Conservation (phyloP, 2,888 invertebrate genomes). For the Trissolcus brochymenae region DNA sequence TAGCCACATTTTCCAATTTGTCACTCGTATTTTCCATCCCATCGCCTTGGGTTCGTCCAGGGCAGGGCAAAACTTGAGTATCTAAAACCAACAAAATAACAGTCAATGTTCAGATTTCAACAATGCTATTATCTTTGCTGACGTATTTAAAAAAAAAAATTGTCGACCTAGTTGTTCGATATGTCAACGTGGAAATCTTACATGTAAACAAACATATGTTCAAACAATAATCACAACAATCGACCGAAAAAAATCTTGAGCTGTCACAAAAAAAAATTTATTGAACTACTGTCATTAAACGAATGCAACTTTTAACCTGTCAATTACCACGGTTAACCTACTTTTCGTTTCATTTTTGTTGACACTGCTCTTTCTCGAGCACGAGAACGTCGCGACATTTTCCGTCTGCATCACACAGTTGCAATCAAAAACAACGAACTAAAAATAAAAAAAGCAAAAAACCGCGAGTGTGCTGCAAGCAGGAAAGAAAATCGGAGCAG, state of each 20-base stretch:
- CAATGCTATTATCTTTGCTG: too few relatives aligned
- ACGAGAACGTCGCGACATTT: constrained; percentile 15
- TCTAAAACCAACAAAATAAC: constrained; percentile 57
- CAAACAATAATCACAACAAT: too few relatives aligned
- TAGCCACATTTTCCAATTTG: constrained; percentile 80
- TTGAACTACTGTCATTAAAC: too few relatives aligned
- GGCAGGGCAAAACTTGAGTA: constrained; percentile 63
- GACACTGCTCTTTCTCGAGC: constrained; percentile 15
- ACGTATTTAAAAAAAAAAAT: too few relatives aligned
- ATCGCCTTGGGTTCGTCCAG: constrained; percentile 83
- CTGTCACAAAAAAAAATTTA: constrained; percentile 11
- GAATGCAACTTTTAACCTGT: too few relatives aligned
- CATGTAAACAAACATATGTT: too few relatives aligned
- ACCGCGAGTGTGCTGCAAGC: background rate
- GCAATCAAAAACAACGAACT: too few relatives aligned
- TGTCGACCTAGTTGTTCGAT: too few relatives aligned
- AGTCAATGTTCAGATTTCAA: too few relatives aligned
- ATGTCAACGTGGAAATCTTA: too few relatives aligned
- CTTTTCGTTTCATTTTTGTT: constrained; percentile 15
- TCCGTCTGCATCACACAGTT: constrained; percentile 14
- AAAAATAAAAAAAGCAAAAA: too few relatives aligned
- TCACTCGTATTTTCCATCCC: constrained; percentile 82
- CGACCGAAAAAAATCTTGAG: constrained; percentile 1
- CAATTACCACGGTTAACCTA: background rate
- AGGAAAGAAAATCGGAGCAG: background rate